Evolutionary conservation across 2,797 vertebrate genomes (phyloP).

Genomic region (Novumbra hubbsi): DNA sequence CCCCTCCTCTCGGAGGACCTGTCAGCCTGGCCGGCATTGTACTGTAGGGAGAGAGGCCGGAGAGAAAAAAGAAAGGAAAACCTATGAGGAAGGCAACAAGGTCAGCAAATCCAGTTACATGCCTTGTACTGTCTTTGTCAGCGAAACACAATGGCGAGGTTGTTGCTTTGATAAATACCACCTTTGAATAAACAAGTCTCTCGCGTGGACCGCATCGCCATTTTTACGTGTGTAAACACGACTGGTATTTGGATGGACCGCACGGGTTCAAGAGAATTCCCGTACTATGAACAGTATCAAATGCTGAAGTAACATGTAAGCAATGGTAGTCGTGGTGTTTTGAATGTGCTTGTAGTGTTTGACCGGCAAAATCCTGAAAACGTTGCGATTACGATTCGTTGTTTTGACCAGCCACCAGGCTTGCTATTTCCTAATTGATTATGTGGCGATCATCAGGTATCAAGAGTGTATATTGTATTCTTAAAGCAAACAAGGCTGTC

Average conservation of each 20-base stretch:
- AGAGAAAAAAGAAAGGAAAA: slow-evolving; percentile 36
- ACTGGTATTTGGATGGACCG: background rate
- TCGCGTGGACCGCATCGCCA: background rate
- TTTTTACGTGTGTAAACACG: background rate
- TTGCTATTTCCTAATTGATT: background rate
- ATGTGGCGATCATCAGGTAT: slow-evolving; percentile 17
- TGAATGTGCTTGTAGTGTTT: background rate
- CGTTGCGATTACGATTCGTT: background rate
- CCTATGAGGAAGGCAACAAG: slow-evolving; percentile 33
- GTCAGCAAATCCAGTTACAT: slow-evolving; percentile 61
- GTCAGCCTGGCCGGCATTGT: slow-evolving; percentile 43
- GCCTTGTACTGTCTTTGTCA: slow-evolving; percentile 48
- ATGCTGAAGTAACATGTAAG: no score
- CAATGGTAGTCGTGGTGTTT: background rate
- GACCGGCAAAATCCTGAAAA: background rate
- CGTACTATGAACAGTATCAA: background rate
- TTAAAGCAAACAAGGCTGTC: slow-evolving; percentile 56
- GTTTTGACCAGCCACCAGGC: background rate
- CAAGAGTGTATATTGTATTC: slow-evolving; percentile 28
- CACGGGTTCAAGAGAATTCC: background rate
- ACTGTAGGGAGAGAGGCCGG: slow-evolving; percentile 46
- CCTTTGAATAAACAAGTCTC: slow-evolving; percentile 49
- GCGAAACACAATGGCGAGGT: slow-evolving; percentile 31
- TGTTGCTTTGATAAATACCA: slow-evolving; percentile 53
- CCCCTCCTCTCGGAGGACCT: slow-evolving; percentile 48